phyloP scores from a whole-genome alignment of 2,797 vertebrate genomes.

The Natrix natrix region DNA sequence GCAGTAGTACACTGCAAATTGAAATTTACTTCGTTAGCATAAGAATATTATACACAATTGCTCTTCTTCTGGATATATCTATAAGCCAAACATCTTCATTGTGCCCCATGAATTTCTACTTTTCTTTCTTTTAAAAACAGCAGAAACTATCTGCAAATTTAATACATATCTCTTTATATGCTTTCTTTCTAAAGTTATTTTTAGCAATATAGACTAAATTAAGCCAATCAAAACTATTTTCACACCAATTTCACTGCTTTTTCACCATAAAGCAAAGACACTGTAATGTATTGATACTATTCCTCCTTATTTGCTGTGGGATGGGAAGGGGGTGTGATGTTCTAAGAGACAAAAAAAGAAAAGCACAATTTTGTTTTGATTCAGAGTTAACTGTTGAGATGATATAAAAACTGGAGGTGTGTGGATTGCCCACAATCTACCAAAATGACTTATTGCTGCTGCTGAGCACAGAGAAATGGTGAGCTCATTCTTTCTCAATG shows the following conservation, averaged over 20 bases:
- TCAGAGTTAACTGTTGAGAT: background rate
- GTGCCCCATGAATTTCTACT: background rate
- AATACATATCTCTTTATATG: background rate
- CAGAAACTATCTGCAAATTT: background rate
- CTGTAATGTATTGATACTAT: background rate
- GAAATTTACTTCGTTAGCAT: background rate
- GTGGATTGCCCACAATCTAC: background rate
- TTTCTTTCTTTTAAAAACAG: background rate
- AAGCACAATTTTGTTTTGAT: background rate
- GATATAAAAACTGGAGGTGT: background rate
- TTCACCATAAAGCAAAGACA: background rate
- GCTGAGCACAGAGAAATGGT: background rate
- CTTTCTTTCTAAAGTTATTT: background rate
- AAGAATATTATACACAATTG: background rate
- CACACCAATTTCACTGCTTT: background rate
- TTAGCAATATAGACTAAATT: background rate
- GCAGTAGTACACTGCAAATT: background rate
- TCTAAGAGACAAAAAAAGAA: background rate
- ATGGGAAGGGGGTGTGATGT: background rate
- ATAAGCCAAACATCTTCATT: background rate
- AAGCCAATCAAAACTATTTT: background rate
- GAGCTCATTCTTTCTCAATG: background rate
- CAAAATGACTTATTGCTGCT: background rate
- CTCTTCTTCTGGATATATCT: background rate
- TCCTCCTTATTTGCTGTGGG: background rate